A percentile compares a stretch with the other conserved stretches of the same genome.
These are phyloP conservation scores for Zaprionus davidi DNA, from an alignment of 1,140 invertebrate genomes.

Conservation along the genomic window DNA sequence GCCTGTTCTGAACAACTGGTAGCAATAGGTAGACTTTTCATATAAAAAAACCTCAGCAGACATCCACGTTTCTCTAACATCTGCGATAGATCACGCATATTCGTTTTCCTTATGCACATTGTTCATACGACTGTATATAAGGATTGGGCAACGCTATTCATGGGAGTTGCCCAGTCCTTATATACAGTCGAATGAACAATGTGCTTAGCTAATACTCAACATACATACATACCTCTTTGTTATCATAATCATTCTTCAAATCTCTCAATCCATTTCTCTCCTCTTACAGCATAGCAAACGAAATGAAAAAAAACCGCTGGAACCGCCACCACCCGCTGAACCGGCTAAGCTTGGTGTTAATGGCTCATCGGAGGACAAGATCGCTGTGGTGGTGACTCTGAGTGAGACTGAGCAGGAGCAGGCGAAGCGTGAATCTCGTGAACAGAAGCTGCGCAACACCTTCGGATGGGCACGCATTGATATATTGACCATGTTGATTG, in stretches of 20 bases:
- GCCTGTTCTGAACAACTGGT: too few species aligned
- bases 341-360: not conserved
- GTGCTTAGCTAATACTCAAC: too few species aligned
- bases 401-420: conserved; percentile 58
- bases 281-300: conserved; percentile 63
- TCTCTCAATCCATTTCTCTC: not conserved
- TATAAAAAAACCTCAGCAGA: too few species aligned
- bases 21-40: too few species aligned
- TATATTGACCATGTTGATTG: conserved; percentile 92
- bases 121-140: too few species aligned
- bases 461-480: conserved; percentile 96
- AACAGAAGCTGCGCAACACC: conserved; percentile 91
- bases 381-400: conserved; percentile 44
- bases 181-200: too few species aligned
- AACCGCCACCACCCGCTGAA: not conserved
- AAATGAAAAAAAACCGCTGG: conserved; percentile 9
- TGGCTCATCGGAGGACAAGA: conserved; percentile 32
- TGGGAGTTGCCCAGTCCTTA: too few species aligned
- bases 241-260: not conserved
- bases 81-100: too few species aligned
- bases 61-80: too few species aligned
- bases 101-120: too few species aligned
- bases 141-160: too few species aligned
- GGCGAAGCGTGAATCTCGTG: conserved; percentile 80
- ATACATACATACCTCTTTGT: not conserved